Base-by-base conservation (phyloP, 1,140 invertebrate species). In the Bombyx mandarina region DNA sequence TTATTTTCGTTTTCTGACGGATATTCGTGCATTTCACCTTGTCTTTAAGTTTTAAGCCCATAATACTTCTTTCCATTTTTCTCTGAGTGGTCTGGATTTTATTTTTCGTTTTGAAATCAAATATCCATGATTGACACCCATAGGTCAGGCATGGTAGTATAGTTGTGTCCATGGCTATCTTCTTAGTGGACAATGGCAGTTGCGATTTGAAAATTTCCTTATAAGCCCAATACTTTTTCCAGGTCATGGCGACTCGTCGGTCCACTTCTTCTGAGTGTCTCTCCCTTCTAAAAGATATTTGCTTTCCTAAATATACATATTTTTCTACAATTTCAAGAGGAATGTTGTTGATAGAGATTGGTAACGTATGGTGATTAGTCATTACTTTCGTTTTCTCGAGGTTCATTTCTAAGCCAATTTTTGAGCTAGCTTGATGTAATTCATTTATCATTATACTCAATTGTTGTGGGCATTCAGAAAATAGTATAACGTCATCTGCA, bases 261-360 rank as follows among this genome's bases (percentile, higher is more conserved):
- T 61, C 51, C 35, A 61, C 35, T 61, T 61, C 60, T 43, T 57
- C 54, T 18, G 10, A 35, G 26, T 61, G 53, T 56, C 54, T 57
- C 10, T 10, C 47, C 22, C 22, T 61, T 43, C 46, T 49, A 57
- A 61, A 61, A 5, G 54, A 57, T 9, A 61, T 54, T 52, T 57
- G 54, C 49, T 61, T 61, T 6, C 60, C 60, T 18, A 61, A 43
- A 22, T 56, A 61, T 9, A 57, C 18, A 8, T 61, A 61, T 43
- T 56, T 48, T 8, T 48, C 47, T 48, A 48, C 6, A 1, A 48
- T 12, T 10, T 48, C 47, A 18, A 48, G 9, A 48, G 47, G 47
- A 5, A 48, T 48, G 12, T 18, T 18, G 12, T 18, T 18, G 12
- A 18, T 18, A 18, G 12, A 18, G 12, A 18, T 18, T 18, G 12